Evolutionary conservation across 1,140 invertebrate genomes (phyloP), one percentile per base, ranked within the genome.

Genomic region (Antheraea mylitta): DNA sequence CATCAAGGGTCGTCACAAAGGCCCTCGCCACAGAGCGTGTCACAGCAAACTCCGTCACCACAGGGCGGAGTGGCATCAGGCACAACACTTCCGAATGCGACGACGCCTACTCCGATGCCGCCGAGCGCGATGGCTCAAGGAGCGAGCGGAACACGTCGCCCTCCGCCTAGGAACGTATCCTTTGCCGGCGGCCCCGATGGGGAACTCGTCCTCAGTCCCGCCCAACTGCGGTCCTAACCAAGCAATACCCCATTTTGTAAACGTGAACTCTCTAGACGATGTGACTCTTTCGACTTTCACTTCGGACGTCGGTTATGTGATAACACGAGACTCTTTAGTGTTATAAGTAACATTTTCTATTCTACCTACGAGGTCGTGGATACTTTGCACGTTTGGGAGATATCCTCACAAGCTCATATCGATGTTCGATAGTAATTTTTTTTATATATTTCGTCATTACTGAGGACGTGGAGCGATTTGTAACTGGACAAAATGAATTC

Each of bases 201-300:
- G 67, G 89, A 91, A 64, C 86, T 91, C 19, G 86, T 91, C 8
- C 86, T 91, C 63, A 90, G 87, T 68, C 89, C 89, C 63, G 87
- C 89, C 42, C 89, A 91, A 67, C 80, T 91, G 45, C 87, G 87
- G 68, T 91, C 89, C 76, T 90, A 90, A 83, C 80, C 74, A 91
- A 82, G 78, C 82, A 80, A 85, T 80, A 81, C 70, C 45, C 62
- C 45, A 16, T 53, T 53, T 16, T 16, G 16, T 53, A 53, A 9
- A 53, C 45, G 45, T 53, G 45, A 18, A 64, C 62, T 38, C 11
- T 45, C 73, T 65, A 72, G 70, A 76, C 73, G 67, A 75, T 71
- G 63, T 76, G 73, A 79, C 76, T 77, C 72, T 73, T 30, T 65
- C 66, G 60, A 72, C 64, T 30, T 36, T 62, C 65, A 62, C 64